Base-by-base conservation (phyloP, 2,888 invertebrate species). In the Caenorhabditis macrosperma region DNA sequence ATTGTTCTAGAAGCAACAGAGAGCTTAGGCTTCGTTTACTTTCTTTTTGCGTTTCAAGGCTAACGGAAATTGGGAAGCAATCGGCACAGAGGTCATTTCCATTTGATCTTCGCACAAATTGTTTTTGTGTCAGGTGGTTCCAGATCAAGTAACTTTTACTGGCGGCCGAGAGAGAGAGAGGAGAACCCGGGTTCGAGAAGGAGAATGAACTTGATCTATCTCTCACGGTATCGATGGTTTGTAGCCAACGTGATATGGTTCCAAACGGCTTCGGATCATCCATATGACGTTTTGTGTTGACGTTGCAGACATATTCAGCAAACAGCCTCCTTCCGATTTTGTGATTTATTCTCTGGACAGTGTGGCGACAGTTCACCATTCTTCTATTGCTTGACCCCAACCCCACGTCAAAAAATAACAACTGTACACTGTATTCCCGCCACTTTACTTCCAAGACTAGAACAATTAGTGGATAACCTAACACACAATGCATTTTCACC, bases 401-500 rank as follows among this genome's bases (percentile, higher is more conserved):
- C 24, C 15, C 35, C 46, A 22, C 22, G 20, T 59, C 28, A 61
- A 63, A 71, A 61, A 48, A 63, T 46, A 63, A 54, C 61, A 30
- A 63, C 72, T 63, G 63, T 72, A 72, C 72, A 72, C 71, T 68
- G 52, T 71, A 61, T 57, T 15, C 38, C 60, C 38, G 24, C 44
- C 60, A 60, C 60, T 61, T 63, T 63, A 55, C 63, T 71, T 48
- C 72, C 55, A 57, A 72, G 55, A 63, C 63, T 72, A 74, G 64
- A 64, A 74, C 64, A 74, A 74, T 64, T 64, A 64, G 57, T 64
- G 72, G 72, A 74, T 74, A 74, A 64, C 63, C 38, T 74, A 64
- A 64, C 72, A 63, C 63, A 64, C 60, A 71, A 71, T 71, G 60
- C 60, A 71, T 71, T 71, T 71, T 71, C 54, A 71, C 71, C 61